A percentile compares a stretch with the other conserved stretches of the same genome.
phyloP scores from a whole-genome alignment of 2,888 invertebrate genomes.

The Eupithecia exiguata region DNA sequence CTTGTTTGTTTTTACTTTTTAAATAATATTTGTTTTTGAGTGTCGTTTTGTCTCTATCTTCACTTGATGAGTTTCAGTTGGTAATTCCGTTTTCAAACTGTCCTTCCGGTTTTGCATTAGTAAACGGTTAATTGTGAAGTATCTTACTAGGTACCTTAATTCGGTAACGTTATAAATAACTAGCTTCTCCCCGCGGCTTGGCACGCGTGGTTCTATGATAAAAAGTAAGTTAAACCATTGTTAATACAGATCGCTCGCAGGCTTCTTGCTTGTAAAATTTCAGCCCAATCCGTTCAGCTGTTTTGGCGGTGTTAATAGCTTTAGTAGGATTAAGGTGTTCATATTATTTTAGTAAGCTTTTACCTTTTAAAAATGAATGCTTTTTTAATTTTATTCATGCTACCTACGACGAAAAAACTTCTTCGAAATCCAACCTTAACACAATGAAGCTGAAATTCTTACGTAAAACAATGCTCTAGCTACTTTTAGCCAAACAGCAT shows the following conservation, averaged over 20 bases:
- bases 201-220: neutral
- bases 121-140: neutral
- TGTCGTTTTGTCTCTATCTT: conserved; percentile 24
- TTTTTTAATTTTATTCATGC: too few species aligned
- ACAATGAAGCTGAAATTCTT: neutral
- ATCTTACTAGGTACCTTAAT: neutral
- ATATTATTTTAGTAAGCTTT: neutral
- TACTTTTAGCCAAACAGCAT: neutral
- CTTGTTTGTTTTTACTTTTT: conserved; percentile 32
- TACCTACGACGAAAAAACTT: neutral
- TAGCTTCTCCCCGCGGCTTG: neutral
- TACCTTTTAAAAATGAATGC: too few species aligned
- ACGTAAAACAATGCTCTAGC: neutral
- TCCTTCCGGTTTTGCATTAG: conserved; percentile 18
- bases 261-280: neutral
- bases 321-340: neutral
- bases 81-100: conserved; percentile 18
- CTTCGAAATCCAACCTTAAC: neutral
- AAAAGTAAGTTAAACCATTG: neutral
- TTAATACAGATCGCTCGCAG: too few species aligned
- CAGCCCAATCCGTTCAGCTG: neutral
- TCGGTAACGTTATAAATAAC: neutral
- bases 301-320: neutral
- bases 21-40: conserved; percentile 34
- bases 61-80: neutral